Evolutionary conservation across 2,888 invertebrate genomes (phyloP).

Genomic region (Acanthacorydalis orientalis): DNA sequence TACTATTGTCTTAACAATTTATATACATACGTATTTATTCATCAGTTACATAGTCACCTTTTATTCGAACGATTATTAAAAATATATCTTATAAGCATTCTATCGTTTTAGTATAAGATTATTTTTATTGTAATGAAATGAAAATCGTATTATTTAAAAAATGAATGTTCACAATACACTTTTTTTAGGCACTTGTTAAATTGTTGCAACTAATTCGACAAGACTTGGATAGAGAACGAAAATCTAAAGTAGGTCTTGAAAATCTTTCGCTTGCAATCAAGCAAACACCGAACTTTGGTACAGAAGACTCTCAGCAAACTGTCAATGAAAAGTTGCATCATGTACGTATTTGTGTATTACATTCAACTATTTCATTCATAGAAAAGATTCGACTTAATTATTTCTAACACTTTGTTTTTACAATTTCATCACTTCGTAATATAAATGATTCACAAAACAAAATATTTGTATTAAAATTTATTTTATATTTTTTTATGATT

Average conservation of each 20-base stretch:
- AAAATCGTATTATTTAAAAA: not conserved
- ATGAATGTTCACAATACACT: not conserved
- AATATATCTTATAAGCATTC: too few species aligned
- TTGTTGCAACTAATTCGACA: constrained; percentile 71
- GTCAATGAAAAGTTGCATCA: constrained; percentile 85
- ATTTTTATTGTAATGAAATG: too few species aligned
- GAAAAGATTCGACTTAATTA: not conserved
- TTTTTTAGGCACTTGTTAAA: constrained; percentile 56
- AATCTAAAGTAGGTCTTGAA: constrained; percentile 77
- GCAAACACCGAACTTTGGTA: constrained; percentile 70
- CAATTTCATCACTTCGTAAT: too few species aligned
- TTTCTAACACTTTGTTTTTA: too few species aligned
- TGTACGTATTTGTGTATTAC: constrained; percentile 33
- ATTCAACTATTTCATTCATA: constrained; percentile 1
- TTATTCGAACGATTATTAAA: not conserved
- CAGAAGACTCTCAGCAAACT: constrained; percentile 78
- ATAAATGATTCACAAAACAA: too few species aligned
- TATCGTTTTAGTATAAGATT: too few species aligned
- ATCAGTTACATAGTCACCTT: not conserved
- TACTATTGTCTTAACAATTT: too few species aligned
- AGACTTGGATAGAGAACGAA: constrained; percentile 76
- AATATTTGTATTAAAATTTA: too few species aligned
- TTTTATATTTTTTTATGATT: too few species aligned
- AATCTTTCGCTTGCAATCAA: constrained; percentile 77
- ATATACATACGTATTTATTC: too few species aligned